Base-by-base conservation (phyloP, 2,888 invertebrate species). In the Campaea margaritaria region DNA sequence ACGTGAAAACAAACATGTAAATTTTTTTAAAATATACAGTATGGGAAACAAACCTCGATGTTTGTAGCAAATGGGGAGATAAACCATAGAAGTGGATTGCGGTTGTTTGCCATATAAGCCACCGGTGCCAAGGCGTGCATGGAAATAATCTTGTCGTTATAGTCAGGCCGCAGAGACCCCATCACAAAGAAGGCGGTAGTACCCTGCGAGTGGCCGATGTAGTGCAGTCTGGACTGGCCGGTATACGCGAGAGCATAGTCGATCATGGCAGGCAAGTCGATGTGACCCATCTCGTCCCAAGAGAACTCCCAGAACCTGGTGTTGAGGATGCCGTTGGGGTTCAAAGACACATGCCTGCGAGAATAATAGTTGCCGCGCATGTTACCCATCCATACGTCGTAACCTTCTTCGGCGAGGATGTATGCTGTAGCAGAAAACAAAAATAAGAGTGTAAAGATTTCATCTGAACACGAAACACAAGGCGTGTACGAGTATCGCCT, bases 301-400 rank as follows among this genome's bases (percentile, higher is more conserved):
- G 96, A 96, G 75, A 95, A 96, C 48, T 93, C 79, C 96, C 96
- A 96, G 78, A 92, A 96, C 12, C 85, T 78, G 1, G 79, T 74
- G 57, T 91, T 91, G 0, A 84, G 58, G 31, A 82, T 28, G 11
- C 78, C 74, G 11, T 82, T 79, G 0, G 93, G 88, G 56, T 91
- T 81, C 74, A 91, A 69, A 0, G 81, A 79, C 0, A 78, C 68
- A 72, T 96, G 96, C 2, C 78, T 86, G 11, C 93, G 90, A 0
- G 94, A 94, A 76, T 95, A 96, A 21, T 87, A 91, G 75, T 95
- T 96, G 8, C 97, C 97, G 4, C 97, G 94, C n/a, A 94, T 94
- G 78, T 97, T 97, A 0, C 96, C 95, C 87, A 97, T 86, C 97
- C 97, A 98, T 0, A 96, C 95, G 65, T 96, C 96, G 69, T 94